phyloP scores from a whole-genome alignment of 1,140 invertebrate species.

The Cheumatopsyche charites region DNA sequence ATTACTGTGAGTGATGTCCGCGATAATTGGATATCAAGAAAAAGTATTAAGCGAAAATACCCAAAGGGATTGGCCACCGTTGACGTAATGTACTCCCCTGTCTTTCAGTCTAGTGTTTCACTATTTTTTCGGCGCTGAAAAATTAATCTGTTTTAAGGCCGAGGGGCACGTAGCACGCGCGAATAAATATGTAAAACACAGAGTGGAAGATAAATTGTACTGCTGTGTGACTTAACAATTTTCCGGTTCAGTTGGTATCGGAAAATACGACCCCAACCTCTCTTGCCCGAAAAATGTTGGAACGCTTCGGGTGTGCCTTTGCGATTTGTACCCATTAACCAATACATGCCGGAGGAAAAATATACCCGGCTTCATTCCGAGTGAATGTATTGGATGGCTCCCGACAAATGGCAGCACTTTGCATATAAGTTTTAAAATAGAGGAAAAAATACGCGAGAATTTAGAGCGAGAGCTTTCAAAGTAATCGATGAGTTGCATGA shows the following conservation, averaged over 20 bases:
- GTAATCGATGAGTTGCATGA: no score
- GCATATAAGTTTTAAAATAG: no score
- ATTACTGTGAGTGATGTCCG: slow-evolving; percentile 27
- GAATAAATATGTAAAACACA: slow-evolving; percentile 17
- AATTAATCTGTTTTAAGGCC: no score
- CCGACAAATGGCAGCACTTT: no score
- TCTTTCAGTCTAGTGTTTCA: no score
- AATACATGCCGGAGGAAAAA: no score
- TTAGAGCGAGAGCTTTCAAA: no score
- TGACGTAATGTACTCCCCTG: slow-evolving; percentile 5
- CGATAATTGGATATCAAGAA: slow-evolving; percentile 30
- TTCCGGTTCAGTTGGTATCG: slow-evolving; percentile 11
- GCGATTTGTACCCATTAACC: not conserved
- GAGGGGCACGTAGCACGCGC: not conserved
- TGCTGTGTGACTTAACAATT: slow-evolving; percentile 16
- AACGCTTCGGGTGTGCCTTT: not conserved
- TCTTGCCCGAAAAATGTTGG: not conserved
- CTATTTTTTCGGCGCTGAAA: no score
- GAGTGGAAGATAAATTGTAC: slow-evolving; percentile 22
- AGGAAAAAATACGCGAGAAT: no score
- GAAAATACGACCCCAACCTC: slow-evolving; percentile 12
- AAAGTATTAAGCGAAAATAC: slow-evolving; percentile 21
- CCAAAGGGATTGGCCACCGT: slow-evolving; percentile 8
- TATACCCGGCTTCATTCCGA: no score
- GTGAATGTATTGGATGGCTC: no score